A percentile compares a stretch with the other conserved stretches of the same genome.
These are phyloP conservation scores for Bacillus rossius DNA, from an alignment of 1,140 invertebrate species.

Conservation along the genomic window DNA sequence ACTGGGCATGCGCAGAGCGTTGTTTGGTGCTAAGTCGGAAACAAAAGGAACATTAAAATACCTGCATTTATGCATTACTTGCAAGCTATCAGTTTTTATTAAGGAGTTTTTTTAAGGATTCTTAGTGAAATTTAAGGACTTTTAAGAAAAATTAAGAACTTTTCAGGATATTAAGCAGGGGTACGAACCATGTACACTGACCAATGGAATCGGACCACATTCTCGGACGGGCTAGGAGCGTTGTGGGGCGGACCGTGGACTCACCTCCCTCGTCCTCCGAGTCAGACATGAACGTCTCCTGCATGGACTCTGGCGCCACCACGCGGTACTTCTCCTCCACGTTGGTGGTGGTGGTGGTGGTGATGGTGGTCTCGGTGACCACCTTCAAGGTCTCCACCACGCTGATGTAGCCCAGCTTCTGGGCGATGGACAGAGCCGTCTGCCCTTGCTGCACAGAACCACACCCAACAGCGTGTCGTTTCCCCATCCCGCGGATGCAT, in stretches of 20 bases:
- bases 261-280: slow-evolving; percentile 97
- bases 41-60: too few relatives aligned
- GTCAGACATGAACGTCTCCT: slow-evolving; percentile 97
- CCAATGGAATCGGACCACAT: too few relatives aligned
- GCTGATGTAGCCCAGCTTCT: slow-evolving; percentile 94
- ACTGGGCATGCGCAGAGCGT: too few relatives aligned
- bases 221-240: too few relatives aligned
- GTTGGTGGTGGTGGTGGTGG: slow-evolving; percentile 58
- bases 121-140: too few relatives aligned
- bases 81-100: too few relatives aligned
- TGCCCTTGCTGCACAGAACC: slow-evolving; percentile 75
- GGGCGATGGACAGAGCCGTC: slow-evolving; percentile 93
- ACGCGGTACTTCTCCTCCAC: slow-evolving; percentile 94
- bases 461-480: neutral
- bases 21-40: too few relatives aligned
- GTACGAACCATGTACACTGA: too few relatives aligned
- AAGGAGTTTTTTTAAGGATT: too few relatives aligned
- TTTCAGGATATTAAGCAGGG: too few relatives aligned
- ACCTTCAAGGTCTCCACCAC: slow-evolving; percentile 95
- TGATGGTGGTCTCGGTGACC: slow-evolving; percentile 89
- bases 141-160: too few relatives aligned
- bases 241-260: neutral
- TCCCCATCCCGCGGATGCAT: neutral
- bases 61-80: too few relatives aligned
- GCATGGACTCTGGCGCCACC: slow-evolving; percentile 96